Conservation (phyloP, 2,888 invertebrate species). For the Chrysina gloriosa region DNA sequence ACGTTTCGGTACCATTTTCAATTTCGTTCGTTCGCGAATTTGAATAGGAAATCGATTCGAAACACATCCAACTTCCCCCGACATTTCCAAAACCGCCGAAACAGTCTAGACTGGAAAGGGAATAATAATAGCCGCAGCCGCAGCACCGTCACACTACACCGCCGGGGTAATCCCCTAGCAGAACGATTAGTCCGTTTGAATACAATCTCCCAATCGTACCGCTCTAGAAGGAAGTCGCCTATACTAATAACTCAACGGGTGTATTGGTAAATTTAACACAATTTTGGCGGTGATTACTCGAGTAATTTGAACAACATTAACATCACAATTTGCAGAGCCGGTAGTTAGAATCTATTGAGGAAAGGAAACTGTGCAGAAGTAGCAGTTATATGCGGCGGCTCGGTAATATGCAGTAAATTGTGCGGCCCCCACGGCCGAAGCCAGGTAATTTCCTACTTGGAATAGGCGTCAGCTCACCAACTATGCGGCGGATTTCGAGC, state of each 20-base stretch:
- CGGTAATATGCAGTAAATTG: constrained; percentile 65
- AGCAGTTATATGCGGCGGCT: constrained; percentile 45
- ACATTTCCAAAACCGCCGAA: constrained; percentile 16
- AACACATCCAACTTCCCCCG: constrained; percentile 23
- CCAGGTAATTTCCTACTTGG: constrained; percentile 64
- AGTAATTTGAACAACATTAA: constrained; percentile 48
- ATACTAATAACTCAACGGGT: constrained; percentile 40
- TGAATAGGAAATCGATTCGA: constrained; percentile 41
- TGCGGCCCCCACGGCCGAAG: constrained; percentile 54
- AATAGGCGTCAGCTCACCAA: constrained; percentile 60
- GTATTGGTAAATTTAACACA: constrained; percentile 39
- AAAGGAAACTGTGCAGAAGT: constrained; percentile 44
- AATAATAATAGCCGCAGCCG: constrained; percentile 13
- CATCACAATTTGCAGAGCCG: constrained; percentile 50
- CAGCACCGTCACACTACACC: background rate
- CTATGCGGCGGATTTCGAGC: constrained; percentile 55
- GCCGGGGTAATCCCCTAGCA: constrained; percentile 11
- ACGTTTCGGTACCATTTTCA: too few species aligned
- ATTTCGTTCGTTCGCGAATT: too few species aligned
- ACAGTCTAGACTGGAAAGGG: constrained; percentile 27
- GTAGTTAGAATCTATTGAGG: constrained; percentile 50
- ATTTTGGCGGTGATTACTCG: constrained; percentile 43
- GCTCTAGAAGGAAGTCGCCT: constrained; percentile 37
- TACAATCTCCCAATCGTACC: constrained; percentile 41
- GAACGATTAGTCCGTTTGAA: constrained; percentile 40